phyloP scores from a whole-genome alignment of 30 jellyfish, hydroid and myxozoan genomes.

The Phacellophora camtschatica region DNA sequence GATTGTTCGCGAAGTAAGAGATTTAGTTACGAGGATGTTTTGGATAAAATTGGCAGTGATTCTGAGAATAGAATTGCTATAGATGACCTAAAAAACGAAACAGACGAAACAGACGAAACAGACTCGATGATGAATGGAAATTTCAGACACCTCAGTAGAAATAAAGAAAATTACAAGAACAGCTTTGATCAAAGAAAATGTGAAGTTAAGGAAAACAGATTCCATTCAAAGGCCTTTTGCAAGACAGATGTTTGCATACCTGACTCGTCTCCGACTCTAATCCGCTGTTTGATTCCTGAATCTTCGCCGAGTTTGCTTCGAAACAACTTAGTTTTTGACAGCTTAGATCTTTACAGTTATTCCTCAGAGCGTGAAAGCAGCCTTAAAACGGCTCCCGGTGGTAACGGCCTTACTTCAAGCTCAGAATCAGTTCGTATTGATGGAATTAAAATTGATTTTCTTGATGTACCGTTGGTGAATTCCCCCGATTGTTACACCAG shows the following conservation, averaged over 20 bases:
- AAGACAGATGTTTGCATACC: neutral
- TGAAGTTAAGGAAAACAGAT: no score
- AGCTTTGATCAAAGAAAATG: no score
- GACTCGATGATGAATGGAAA: no score
- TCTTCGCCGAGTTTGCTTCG: conserved; percentile 8
- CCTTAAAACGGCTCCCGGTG: neutral
- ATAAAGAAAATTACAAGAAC: no score
- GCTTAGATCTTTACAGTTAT: conserved; percentile 8
- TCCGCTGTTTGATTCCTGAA: neutral
- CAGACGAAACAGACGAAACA: no score
- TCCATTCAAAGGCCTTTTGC: no score
- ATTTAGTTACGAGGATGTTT: no score
- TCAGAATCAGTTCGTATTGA: neutral
- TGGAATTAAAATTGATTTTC: neutral
- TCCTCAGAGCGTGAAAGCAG: neutral
- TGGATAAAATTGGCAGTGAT: no score
- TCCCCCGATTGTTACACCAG: conserved; percentile 15
- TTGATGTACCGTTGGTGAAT: neutral
- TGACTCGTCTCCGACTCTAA: neutral
- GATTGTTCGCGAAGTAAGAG: no score
- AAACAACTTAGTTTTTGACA: neutral
- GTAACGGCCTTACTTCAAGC: neutral
- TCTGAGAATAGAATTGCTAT: no score
- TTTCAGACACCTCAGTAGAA: no score
- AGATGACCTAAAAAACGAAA: no score